These are phyloP conservation scores for Dolichomitus sp. DNA, from an alignment of 2,888 invertebrate species.

Conservation along the genomic window DNA sequence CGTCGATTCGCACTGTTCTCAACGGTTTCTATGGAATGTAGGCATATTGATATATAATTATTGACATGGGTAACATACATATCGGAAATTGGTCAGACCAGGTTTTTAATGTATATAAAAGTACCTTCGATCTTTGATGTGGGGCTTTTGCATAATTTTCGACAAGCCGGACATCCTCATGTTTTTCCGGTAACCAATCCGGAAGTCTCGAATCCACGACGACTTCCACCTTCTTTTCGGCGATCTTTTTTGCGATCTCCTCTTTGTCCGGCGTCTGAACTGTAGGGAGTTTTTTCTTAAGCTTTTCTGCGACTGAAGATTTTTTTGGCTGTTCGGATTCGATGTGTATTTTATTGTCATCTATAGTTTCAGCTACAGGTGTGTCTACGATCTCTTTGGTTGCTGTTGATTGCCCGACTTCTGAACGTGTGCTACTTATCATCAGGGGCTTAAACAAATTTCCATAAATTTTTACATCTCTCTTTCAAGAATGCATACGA, in stretches of 20 bases:
- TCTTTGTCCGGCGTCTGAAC: conserved; percentile 26
- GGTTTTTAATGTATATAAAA: conserved; percentile 6
- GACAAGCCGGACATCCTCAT: conserved; percentile 83
- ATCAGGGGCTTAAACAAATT: conserved; percentile 50
- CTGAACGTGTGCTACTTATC: conserved; percentile 27
- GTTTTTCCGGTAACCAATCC: conserved; percentile 85
- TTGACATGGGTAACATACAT: not conserved
- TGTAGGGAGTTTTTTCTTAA: conserved; percentile 40
- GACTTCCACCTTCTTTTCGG: conserved; percentile 5
- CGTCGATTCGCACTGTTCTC: conserved; percentile 87
- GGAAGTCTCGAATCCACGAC: conserved; percentile 82
- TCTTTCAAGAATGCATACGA: not conserved
- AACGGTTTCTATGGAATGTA: conserved; percentile 87
- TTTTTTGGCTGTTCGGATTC: conserved; percentile 28
- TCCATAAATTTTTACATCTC: conserved; percentile 37
- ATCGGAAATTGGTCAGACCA: not conserved
- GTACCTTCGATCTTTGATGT: conserved; percentile 89
- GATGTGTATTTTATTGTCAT: conserved; percentile 26
- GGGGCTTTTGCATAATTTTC: conserved; percentile 89
- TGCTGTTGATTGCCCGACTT: not conserved
- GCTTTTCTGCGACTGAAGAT: conserved; percentile 33
- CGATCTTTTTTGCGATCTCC: conserved; percentile 39
- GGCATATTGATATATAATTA: not conserved
- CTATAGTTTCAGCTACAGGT: conserved; percentile 37
- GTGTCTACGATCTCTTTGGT: conserved; percentile 74